Evolutionary conservation across 2,888 invertebrate genomes (phyloP), one percentile per base, ranked within the genome.

Genomic region (Drosophila nr. fundita): DNA sequence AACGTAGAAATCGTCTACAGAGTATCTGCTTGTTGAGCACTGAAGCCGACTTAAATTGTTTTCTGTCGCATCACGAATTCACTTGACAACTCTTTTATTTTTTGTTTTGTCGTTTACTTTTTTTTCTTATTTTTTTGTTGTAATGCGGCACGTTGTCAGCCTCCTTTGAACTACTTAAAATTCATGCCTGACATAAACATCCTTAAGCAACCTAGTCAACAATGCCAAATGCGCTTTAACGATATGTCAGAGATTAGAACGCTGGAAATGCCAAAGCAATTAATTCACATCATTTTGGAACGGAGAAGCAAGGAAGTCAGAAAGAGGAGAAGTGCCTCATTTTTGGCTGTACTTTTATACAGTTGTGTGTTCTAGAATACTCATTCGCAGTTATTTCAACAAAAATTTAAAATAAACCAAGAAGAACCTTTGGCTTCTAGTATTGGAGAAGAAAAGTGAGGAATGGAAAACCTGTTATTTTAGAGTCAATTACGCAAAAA

Each of bases 181-280:
- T 90, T 87, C 90, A 89, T 83, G 87, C 76, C 73, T 74, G 89
- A 73, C 87, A 82, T 89, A 87, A 89, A 83, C 87, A 87, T 85
- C 67, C 89, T 81, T 89, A 80, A 88, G 80, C 76, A 84, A 77
- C 65, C 76, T 77, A 83, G 81, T 80, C 76, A 57, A 79, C 70
- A 80, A 70, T 73, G 87, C 85, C 83, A 82, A 79, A 76, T 80
- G 82, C 80, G 82, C 81, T 87, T 83, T 85, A 87, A 87, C 85
- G 82, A 83, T 85, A 89, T 87, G 87, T 89, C 83, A 82, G 82
- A 82, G 85, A 87, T 87, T 87, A 89, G 73, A 60, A 64, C 73
- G 78, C 72, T 58, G 52, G 68, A 70, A 78, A 70, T 69, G 76
- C 72, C 61, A 73, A 55, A 78, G 68, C 77, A 87, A 82, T 83